A percentile compares a stretch with the other conserved stretches of the same genome.
Conservation (phyloP, 2,113 vertebrate species). For the Narcine bancroftii region DNA sequence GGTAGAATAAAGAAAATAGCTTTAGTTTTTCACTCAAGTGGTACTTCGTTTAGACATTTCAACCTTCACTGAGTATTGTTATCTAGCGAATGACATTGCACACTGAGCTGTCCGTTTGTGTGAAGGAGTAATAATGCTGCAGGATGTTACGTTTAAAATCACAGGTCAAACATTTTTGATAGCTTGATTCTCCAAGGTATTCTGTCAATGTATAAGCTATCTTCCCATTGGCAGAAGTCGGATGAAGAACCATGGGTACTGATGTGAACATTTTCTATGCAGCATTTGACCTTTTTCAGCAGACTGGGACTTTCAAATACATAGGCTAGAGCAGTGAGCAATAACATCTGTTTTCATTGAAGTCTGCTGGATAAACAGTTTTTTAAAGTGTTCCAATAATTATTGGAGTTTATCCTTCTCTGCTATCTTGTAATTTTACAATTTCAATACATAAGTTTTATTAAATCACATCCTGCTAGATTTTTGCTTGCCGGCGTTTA, state of each 20-base stretch:
- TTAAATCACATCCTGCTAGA: not conserved
- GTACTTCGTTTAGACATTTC: not conserved
- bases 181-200: not conserved
- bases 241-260: not conserved
- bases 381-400: not conserved
- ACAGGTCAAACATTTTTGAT: not conserved
- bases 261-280: not conserved
- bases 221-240: not conserved
- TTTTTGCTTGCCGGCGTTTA: not conserved
- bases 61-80: not conserved
- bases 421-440: not conserved
- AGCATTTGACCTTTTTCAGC: slow-evolving; percentile 17
- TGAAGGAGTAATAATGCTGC: no score
- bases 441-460: not conserved
- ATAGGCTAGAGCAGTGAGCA: not conserved
- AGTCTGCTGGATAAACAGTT: not conserved
- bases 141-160: not conserved
- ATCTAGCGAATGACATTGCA: not conserved
- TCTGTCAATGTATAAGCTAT: not conserved
- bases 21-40: not conserved
- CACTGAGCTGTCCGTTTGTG: not conserved
- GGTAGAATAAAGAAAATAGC: not conserved
- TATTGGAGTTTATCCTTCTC: not conserved
- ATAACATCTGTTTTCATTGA: not conserved
- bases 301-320: not conserved